Conservation (phyloP, 1,140 invertebrate genomes). For the Aphelenchoides besseyi region DNA sequence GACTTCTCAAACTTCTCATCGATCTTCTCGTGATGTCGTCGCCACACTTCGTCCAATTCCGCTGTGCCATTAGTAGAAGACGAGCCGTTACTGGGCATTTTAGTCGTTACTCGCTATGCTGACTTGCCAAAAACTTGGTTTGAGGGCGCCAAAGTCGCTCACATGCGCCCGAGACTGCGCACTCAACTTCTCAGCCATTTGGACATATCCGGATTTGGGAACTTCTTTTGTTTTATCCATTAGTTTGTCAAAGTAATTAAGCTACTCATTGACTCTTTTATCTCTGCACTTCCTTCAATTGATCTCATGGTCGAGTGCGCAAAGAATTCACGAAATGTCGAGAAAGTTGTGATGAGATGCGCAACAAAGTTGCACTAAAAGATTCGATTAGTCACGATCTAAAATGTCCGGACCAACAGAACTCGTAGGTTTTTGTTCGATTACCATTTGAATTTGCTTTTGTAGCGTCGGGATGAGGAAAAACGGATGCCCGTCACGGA, state of each 20-base stretch:
- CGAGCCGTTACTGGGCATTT: neutral
- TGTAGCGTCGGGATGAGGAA: slow-evolving; percentile 23
- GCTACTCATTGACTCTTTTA: neutral
- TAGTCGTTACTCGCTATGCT: neutral
- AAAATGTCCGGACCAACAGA: neutral
- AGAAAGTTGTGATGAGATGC: neutral
- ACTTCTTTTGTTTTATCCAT: too few relatives aligned
- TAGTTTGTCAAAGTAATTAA: neutral
- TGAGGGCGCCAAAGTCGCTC: too few relatives aligned
- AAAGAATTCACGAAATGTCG: neutral
- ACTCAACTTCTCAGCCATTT: too few relatives aligned
- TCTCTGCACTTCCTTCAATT: too few relatives aligned
- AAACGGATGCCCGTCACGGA: slow-evolving; percentile 50
- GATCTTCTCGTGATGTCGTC: slow-evolving; percentile 1
- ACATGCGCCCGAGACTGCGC: neutral
- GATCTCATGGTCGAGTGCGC: neutral
- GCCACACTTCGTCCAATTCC: neutral
- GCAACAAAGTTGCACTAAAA: neutral
- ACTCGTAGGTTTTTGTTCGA: neutral
- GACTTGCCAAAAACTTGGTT: too few relatives aligned
- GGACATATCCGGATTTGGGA: too few relatives aligned
- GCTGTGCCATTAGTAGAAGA: neutral
- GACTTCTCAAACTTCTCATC: slow-evolving; percentile 4
- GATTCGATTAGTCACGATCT: too few relatives aligned
- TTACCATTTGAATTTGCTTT: neutral